These are phyloP conservation scores for Graptemys geographica DNA, from an alignment of 2,797 vertebrate genomes.

Conservation along the genomic window DNA sequence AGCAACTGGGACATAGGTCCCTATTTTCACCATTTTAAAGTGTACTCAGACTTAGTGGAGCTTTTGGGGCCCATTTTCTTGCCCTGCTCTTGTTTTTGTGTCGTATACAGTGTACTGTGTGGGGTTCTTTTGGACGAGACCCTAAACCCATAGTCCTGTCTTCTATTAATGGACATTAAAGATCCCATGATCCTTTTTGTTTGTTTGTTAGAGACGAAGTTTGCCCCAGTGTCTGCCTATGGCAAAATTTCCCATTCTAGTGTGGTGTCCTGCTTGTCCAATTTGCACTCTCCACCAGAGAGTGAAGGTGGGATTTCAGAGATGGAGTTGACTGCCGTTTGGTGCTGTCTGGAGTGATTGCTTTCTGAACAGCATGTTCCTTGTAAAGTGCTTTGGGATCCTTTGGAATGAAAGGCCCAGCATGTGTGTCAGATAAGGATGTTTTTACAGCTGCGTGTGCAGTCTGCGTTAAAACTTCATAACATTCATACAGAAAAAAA, in stretches of 20 bases:
- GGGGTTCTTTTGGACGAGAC: background rate
- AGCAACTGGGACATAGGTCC: background rate
- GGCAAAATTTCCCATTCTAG: background rate
- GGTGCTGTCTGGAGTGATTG: background rate
- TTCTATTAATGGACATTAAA: background rate
- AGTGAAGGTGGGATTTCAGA: background rate
- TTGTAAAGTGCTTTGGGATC: background rate
- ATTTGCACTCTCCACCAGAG: background rate
- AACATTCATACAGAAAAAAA: background rate
- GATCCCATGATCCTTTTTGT: rapidly evolving
- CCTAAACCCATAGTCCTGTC: background rate
- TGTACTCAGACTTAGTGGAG: background rate
- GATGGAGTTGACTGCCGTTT: background rate
- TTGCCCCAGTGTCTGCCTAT: background rate
- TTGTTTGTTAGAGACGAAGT: background rate
- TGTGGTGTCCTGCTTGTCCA: background rate
- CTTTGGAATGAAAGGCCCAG: background rate
- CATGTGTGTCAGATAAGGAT: background rate
- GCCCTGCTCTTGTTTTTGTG: background rate
- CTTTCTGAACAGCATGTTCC: background rate
- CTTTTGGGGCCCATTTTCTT: background rate
- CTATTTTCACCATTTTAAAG: background rate
- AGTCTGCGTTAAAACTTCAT: background rate
- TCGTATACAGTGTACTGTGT: background rate
- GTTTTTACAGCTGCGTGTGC: background rate